phyloP scores from a whole-genome alignment of 1,140 invertebrate genomes.

The Drosophila takahashii region DNA sequence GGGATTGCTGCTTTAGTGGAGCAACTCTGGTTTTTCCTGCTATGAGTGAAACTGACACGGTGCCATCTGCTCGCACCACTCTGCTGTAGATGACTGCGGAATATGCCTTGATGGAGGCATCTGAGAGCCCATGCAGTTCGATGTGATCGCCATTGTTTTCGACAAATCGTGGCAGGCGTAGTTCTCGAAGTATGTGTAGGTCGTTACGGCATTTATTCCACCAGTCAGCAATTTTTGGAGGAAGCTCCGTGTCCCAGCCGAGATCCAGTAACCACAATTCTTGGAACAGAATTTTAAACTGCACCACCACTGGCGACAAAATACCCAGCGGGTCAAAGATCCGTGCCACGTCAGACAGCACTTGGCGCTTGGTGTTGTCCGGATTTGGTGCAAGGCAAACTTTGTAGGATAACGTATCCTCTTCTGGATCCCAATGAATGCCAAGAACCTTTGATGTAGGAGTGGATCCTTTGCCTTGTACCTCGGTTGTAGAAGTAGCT shows the following conservation, averaged over 20 bases:
- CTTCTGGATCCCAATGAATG: too few species aligned
- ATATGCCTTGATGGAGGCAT: background rate
- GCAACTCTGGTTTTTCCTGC: background rate
- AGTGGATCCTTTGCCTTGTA: too few species aligned
- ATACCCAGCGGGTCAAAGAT: conserved; percentile 7
- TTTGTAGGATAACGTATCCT: background rate
- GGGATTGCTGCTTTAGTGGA: background rate
- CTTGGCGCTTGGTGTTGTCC: conserved; percentile 2
- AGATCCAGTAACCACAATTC: background rate
- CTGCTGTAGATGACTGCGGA: background rate
- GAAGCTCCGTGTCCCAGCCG: conserved; percentile 2
- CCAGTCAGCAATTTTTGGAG: conserved; percentile 1
- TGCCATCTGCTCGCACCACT: background rate
- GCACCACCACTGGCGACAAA: background rate
- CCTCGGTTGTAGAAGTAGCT: too few species aligned
- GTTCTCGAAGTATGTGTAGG: background rate
- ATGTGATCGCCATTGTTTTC: too few species aligned
- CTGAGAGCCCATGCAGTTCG: too few species aligned
- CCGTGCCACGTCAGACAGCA: too few species aligned
- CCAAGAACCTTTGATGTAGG: too few species aligned
- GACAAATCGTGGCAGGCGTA: background rate
- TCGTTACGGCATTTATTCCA: conserved; percentile 4
- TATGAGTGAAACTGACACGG: background rate
- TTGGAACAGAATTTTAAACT: conserved; percentile 2
- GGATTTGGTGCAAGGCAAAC: background rate